These are phyloP conservation scores for Cyprinodon diabolis DNA, from an alignment of 2,797 vertebrate genomes.

Conservation along the genomic window DNA sequence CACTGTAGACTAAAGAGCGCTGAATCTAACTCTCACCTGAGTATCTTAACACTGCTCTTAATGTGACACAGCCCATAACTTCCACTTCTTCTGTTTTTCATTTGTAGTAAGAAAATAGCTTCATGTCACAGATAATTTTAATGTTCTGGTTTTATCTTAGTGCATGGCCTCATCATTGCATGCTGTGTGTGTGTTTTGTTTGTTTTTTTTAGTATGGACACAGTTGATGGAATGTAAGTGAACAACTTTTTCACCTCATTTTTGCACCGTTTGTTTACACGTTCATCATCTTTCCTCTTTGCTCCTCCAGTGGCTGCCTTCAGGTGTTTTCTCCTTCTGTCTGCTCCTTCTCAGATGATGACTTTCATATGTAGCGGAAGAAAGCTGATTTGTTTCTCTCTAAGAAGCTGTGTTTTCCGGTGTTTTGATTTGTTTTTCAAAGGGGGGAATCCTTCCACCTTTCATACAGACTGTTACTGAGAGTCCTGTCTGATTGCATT, in stretches of 20 bases:
- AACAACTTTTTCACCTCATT: conserved; percentile 77
- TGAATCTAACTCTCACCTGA: conserved; percentile 64
- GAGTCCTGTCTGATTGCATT: conserved; percentile 10
- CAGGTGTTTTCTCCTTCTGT: conserved; percentile 14
- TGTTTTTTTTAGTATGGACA: conserved; percentile 90
- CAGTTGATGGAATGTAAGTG: conserved; percentile 97
- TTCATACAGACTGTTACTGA: conserved; percentile 22
- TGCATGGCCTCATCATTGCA: conserved; percentile 85
- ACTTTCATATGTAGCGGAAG: conserved; percentile 23
- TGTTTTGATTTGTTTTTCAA: conserved; percentile 9
- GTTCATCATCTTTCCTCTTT: neutral
- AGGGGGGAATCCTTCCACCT: conserved; percentile 13
- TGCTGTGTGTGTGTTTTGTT: conserved; percentile 82
- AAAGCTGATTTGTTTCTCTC: conserved; percentile 22
- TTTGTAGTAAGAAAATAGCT: conserved; percentile 28
- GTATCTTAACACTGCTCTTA: conserved; percentile 32
- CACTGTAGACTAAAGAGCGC: conserved; percentile 34
- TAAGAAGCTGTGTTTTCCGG: conserved; percentile 18
- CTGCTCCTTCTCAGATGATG: conserved; percentile 19
- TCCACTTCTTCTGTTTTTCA: conserved; percentile 12
- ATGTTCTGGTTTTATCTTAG: conserved; percentile 60
- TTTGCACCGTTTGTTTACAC: conserved; percentile 50
- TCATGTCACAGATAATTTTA: conserved; percentile 30
- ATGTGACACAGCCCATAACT: conserved; percentile 37
- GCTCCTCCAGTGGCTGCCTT: conserved; percentile 27